Evolutionary conservation across 1,140 invertebrate species (phyloP).

Genomic region (Drosophila cardini): DNA sequence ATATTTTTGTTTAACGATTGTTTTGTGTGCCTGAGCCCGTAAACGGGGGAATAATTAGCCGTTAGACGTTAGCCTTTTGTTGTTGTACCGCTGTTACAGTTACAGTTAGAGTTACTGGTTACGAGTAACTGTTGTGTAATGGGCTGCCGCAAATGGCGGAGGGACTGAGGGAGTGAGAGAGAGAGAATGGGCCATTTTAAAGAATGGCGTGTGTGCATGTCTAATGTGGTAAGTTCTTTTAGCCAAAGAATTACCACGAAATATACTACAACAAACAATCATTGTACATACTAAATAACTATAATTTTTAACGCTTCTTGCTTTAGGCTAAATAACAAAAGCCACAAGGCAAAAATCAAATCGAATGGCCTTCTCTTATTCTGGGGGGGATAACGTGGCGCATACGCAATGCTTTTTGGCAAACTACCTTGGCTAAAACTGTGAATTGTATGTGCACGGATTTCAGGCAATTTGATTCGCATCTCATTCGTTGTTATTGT

Average conservation of each 20-base stretch:
- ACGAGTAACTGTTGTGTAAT: slow-evolving; percentile 47
- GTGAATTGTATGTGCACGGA: slow-evolving; percentile 50
- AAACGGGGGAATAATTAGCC: slow-evolving; percentile 79
- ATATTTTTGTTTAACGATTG: slow-evolving; percentile 81
- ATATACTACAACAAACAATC: slow-evolving; percentile 40
- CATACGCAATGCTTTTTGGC: slow-evolving; percentile 37
- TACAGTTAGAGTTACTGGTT: slow-evolving; percentile 12
- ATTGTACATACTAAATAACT: slow-evolving; percentile 63
- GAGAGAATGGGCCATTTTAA: slow-evolving; percentile 66
- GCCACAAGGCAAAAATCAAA: slow-evolving; percentile 65
- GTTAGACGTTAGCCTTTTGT: slow-evolving; percentile 64
- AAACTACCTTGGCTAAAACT: not conserved
- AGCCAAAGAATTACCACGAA: slow-evolving; percentile 34
- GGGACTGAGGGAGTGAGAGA: slow-evolving; percentile 3
- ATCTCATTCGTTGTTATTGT: slow-evolving; percentile 27
- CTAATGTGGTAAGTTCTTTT: slow-evolving; percentile 63
- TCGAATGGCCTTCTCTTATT: slow-evolving; percentile 29
- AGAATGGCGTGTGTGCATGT: slow-evolving; percentile 74
- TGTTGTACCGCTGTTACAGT: slow-evolving; percentile 36
- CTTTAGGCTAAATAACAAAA: slow-evolving; percentile 44
- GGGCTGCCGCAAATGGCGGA: slow-evolving; percentile 41
- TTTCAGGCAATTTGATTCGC: slow-evolving; percentile 57
- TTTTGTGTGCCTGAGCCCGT: slow-evolving; percentile 68
- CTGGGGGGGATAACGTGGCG: slow-evolving; percentile 36
- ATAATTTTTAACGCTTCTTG: slow-evolving; percentile 77